These are phyloP conservation scores for Rattus rattus DNA, from an alignment of 2,113 vertebrate genomes.

Conservation along the genomic window DNA sequence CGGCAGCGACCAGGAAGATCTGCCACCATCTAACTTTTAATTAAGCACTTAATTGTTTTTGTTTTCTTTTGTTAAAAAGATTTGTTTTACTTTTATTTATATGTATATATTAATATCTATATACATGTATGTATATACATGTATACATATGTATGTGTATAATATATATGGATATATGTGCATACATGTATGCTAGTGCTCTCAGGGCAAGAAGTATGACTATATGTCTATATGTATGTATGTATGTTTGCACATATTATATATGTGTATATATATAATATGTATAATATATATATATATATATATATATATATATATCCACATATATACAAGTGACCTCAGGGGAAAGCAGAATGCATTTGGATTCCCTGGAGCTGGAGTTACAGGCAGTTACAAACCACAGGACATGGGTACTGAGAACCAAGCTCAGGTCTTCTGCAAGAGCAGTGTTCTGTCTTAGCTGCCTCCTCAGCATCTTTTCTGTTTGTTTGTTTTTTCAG, in stretches of 20 bases:
- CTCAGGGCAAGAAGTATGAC: not conserved
- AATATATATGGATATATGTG: not conserved
- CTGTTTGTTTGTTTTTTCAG: not conserved
- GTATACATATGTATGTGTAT: not conserved
- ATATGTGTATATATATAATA: not conserved
- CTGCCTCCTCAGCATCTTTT: not conserved
- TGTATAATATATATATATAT: not conserved
- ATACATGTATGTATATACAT: not conserved
- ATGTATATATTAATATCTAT: not conserved
- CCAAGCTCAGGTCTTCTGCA: not conserved
- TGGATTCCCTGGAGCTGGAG: not conserved
- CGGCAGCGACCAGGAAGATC: too few species aligned
- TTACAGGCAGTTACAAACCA: not conserved
- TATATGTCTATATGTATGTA: too few species aligned
- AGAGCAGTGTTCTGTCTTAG: not conserved
- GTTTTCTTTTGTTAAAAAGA: not conserved
- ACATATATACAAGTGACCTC: not conserved
- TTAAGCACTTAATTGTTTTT: not conserved
- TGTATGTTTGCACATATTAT: too few species aligned
- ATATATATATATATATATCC: not conserved
- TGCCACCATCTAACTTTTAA: not conserved
- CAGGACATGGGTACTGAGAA: not conserved
- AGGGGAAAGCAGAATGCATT: not conserved
- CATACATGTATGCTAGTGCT: not conserved
- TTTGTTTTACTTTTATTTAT: not conserved